Evolutionary conservation across 1,140 invertebrate species (phyloP).

Genomic region (Drosophila nigrodunni): DNA sequence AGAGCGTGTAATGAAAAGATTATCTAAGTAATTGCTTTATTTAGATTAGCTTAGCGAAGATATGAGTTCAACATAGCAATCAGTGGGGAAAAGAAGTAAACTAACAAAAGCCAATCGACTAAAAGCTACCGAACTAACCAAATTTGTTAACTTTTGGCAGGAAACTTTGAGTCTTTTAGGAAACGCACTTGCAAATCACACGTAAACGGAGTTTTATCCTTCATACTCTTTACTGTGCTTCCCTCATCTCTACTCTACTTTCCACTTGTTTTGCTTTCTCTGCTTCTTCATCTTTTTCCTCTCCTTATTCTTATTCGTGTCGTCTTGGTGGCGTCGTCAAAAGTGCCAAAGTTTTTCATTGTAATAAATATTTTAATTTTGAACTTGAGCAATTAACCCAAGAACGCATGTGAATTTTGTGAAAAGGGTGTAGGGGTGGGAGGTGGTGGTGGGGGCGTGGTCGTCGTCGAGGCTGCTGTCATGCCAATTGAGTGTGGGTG

Average conservation of each 20-base stretch:
- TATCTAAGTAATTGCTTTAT: conserved; percentile 32
- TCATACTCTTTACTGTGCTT: not conserved
- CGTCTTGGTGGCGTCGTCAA: conserved; percentile 75
- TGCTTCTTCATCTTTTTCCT: not conserved
- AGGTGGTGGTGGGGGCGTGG: no score
- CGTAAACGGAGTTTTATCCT: conserved; percentile 62
- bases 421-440: not conserved
- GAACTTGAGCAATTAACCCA: conserved; percentile 82
- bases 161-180: conserved; percentile 27
- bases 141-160: not conserved
- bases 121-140: conserved; percentile 22
- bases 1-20: conserved; percentile 8
- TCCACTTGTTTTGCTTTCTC: not conserved
- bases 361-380: conserved; percentile 83
- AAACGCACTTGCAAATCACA: conserved; percentile 38
- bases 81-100: not conserved
- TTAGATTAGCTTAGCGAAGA: conserved; percentile 11
- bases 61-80: not conserved
- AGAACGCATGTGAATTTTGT: conserved; percentile 63
- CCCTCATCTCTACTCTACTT: not conserved
- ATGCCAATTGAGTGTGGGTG: conserved; percentile 54
- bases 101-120: conserved; percentile 46
- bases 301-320: conserved; percentile 12
- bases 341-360: conserved; percentile 81
- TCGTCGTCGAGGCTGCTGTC: conserved; percentile 33